Evolutionary conservation across 2,797 vertebrate genomes (phyloP).

Genomic region (Cyprinodon diabolis): DNA sequence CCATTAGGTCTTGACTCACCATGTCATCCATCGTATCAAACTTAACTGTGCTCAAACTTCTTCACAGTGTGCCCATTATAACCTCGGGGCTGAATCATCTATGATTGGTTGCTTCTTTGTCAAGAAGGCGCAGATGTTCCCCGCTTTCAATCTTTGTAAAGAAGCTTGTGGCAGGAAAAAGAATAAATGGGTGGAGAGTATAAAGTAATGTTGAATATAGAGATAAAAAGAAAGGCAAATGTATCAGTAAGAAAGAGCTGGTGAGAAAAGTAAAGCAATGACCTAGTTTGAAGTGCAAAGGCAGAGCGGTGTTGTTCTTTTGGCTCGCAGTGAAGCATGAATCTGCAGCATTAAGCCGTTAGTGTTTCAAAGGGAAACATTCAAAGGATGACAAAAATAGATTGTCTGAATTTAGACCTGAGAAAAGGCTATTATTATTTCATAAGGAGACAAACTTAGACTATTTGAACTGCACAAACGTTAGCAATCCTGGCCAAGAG

Average conservation of each 20-base stretch:
- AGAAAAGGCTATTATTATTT: slow-evolving; percentile 61
- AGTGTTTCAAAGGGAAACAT: slow-evolving; percentile 59
- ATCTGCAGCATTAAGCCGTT: slow-evolving; percentile 35
- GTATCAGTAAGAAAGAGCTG: slow-evolving; percentile 38
- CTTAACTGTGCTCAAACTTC: slow-evolving; percentile 65
- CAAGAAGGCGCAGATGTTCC: slow-evolving; percentile 47
- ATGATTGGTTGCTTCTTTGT: slow-evolving; percentile 42
- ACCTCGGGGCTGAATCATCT: slow-evolving; percentile 36
- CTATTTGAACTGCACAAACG: not conserved
- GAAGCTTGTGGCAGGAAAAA: slow-evolving; percentile 1
- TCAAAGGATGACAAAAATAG: slow-evolving; percentile 56
- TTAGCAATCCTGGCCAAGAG: slow-evolving; percentile 12
- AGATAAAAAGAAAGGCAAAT: slow-evolving; percentile 29
- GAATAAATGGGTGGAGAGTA: not conserved
- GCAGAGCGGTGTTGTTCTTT: slow-evolving; percentile 41
- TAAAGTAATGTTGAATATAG: slow-evolving; percentile 14
- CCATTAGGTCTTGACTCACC: slow-evolving; percentile 48
- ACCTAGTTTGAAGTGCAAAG: slow-evolving; percentile 64
- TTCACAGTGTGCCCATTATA: slow-evolving; percentile 41
- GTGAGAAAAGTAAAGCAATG: slow-evolving; percentile 41
- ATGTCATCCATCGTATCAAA: slow-evolving; percentile 69
- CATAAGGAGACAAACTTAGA: slow-evolving; percentile 40
- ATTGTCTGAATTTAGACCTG: slow-evolving; percentile 50
- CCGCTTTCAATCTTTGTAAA: slow-evolving; percentile 52
- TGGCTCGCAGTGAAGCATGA: slow-evolving; percentile 32